phyloP scores from a whole-genome alignment of 2,888 invertebrate species.

The Calameuta filiformis region DNA sequence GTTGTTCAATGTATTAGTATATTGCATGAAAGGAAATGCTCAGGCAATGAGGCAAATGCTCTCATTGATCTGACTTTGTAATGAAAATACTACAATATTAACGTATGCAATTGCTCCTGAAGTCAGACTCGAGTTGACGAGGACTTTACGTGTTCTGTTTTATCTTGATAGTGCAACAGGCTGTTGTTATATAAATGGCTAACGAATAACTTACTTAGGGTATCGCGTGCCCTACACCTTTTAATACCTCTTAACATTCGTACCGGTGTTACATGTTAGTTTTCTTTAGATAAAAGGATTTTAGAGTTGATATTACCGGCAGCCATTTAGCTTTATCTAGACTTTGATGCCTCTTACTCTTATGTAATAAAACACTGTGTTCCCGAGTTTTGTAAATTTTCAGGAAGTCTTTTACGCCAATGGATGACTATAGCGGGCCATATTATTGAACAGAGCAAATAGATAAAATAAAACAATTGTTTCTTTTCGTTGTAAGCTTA shows the following conservation, averaged over 20 bases:
- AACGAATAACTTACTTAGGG: neutral
- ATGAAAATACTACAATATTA: neutral
- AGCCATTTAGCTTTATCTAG: neutral
- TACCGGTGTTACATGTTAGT: neutral
- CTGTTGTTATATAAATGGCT: neutral
- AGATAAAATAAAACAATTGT: neutral
- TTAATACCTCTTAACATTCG: neutral
- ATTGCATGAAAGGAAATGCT: neutral
- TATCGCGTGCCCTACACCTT: neutral
- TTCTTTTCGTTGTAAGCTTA: conserved; percentile 27
- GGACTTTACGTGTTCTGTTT: neutral
- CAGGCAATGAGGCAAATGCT: neutral
- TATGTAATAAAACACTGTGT: neutral
- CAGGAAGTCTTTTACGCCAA: too few species aligned
- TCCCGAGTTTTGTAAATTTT: too few species aligned
- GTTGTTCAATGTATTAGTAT: too few species aligned
- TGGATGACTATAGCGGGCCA: too few species aligned
- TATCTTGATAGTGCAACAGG: neutral
- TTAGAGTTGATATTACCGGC: neutral
- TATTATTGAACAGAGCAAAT: neutral
- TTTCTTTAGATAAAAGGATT: neutral
- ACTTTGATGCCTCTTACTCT: neutral
- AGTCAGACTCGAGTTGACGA: neutral
- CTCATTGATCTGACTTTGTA: neutral
- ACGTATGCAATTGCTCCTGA: neutral